Conservation (phyloP, 1,140 invertebrate species). For the Leptinotarsa undecemlineata region DNA sequence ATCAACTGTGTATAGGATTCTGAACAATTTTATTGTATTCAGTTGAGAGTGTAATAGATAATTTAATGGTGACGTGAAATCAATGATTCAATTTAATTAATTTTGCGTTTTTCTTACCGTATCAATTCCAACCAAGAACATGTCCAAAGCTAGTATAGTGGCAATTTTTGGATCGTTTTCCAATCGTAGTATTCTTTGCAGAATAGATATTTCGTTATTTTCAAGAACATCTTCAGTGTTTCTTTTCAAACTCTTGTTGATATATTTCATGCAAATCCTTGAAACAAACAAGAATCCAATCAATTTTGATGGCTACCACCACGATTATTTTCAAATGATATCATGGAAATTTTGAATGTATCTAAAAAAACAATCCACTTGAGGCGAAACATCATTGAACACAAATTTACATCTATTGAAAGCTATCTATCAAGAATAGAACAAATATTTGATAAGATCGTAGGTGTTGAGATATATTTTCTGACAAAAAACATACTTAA, state of each 20-base stretch:
- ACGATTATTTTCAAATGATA: too few relatives aligned
- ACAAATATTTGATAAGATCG: neutral
- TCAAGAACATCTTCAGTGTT: constrained; percentile 56
- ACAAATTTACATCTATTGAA: too few relatives aligned
- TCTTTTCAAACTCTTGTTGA: constrained; percentile 66
- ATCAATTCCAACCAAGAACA: constrained; percentile 88
- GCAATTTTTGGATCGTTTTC: constrained; percentile 80
- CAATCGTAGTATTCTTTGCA: constrained; percentile 74
- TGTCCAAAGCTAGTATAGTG: constrained; percentile 80
- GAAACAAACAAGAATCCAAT: constrained; percentile 32
- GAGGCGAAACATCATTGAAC: too few relatives aligned
- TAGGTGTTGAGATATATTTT: too few relatives aligned
- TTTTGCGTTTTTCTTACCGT: constrained; percentile 64
- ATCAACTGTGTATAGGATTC: too few relatives aligned
- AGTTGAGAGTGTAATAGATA: too few relatives aligned
- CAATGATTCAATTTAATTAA: too few relatives aligned
- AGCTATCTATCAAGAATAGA: neutral
- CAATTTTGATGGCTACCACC: neutral
- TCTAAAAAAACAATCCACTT: too few relatives aligned
- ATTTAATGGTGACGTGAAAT: too few relatives aligned
- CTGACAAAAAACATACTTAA: too few relatives aligned
- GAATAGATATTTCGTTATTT: constrained; percentile 71
- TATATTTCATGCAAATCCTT: constrained; percentile 80
- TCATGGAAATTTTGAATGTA: too few relatives aligned
- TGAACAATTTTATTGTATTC: too few relatives aligned